These are phyloP conservation scores for Cassiopea xamachana DNA, from an alignment of 30 jellyfish, hydroid and myxozoan genomes.

Conservation along the genomic window DNA sequence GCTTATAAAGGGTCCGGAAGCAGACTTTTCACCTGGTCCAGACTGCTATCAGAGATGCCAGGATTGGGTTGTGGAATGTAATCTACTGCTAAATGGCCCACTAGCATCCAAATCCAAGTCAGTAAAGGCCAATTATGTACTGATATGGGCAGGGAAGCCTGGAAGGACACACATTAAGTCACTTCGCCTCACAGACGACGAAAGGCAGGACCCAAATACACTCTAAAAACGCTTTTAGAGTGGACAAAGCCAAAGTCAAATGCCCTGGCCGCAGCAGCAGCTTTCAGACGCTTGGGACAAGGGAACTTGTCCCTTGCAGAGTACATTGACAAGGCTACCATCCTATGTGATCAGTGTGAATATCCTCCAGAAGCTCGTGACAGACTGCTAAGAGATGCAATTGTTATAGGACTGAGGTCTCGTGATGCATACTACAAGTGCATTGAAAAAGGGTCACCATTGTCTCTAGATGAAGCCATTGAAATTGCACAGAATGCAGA, in stretches of 20 bases:
- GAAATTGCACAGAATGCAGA: conserved; percentile 14
- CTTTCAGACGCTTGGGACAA: conserved; percentile 4
- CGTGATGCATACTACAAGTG: background rate
- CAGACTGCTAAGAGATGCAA: background rate
- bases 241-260: conserved; percentile 19
- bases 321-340: conserved; percentile 10
- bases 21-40: conserved; percentile 1
- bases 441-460: conserved; percentile 1
- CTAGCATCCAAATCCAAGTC: background rate
- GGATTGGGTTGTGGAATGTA: conserved; percentile 8
- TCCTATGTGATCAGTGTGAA: background rate
- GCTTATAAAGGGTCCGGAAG: background rate
- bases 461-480: conserved; percentile 6
- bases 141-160: background rate
- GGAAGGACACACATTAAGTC: conserved; percentile 2
- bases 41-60: conserved; percentile 9
- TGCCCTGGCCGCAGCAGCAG: conserved; percentile 19
- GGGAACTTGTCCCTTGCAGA: conserved; percentile 6
- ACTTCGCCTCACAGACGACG: background rate
- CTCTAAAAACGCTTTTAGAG: background rate
- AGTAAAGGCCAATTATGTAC: conserved; percentile 6
- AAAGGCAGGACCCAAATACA: background rate
- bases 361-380: background rate
- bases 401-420: background rate
- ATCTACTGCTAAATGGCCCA: background rate